Evolutionary conservation across 2,113 vertebrate genomes (phyloP).

Genomic region (Spheniscus mendiculus): DNA sequence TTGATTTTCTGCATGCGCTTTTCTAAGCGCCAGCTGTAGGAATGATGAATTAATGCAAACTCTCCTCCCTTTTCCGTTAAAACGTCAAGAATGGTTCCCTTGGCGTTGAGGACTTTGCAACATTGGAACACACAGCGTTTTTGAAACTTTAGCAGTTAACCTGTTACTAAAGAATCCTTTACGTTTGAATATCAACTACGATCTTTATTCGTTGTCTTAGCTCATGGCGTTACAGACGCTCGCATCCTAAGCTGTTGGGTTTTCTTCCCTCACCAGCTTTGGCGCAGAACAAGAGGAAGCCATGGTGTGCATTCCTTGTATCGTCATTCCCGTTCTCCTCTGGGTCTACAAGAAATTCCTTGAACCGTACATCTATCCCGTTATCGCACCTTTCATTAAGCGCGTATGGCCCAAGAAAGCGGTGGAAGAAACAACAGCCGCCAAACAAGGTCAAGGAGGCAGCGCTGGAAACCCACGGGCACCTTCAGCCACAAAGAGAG

Average conservation of each 20-base stretch:
- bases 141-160: not conserved
- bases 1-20: not conserved
- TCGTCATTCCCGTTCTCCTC: conserved; percentile 93
- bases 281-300: not conserved
- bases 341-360: conserved; percentile 98
- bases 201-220: not conserved
- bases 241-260: not conserved
- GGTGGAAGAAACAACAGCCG: conserved; percentile 45
- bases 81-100: not conserved
- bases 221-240: accelerated
- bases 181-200: accelerated
- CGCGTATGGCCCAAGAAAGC: conserved; percentile 83
- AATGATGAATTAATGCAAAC: not conserved
- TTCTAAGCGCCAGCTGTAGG: not conserved
- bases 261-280: not conserved
- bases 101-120: not conserved
- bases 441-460: conserved; percentile 30
- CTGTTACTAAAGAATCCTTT: not conserved
- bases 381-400: conserved; percentile 86
- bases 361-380: conserved; percentile 89
- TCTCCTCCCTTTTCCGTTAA: not conserved
- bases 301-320: conserved; percentile 98
- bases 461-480: not conserved
- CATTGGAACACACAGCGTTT: accelerated
- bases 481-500: accelerated